Base-by-base conservation (phyloP, 2,797 vertebrate genomes). In the Mastacembelus armatus region DNA sequence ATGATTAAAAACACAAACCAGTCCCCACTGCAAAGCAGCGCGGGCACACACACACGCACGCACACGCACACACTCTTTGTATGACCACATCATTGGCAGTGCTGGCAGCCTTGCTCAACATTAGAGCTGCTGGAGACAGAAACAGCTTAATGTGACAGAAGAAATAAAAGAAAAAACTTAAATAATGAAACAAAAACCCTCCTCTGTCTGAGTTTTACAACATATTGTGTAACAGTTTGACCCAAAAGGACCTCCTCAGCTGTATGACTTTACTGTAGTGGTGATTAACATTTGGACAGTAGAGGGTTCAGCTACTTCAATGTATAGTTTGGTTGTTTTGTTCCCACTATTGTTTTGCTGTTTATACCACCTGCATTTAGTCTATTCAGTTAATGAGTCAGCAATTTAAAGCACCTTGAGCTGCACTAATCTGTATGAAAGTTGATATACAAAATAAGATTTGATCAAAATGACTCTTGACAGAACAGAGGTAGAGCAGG, bases 71-170 rank as follows among this genome's bases (percentile, higher is more conserved):
- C 61, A 51, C 44, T 29, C 29, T 26, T 52, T 48, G 43, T 72
- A 69, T 68, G 71, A 79, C 74, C 80, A 74, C 74, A 77, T 64
- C 11, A 19, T 48, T 85, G 81, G 77, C 74, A 73, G 39, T n/a
- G 38, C 63, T 77, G 52, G 42, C 44, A 44, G 69, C 36, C 64
- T 88, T 80, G 66, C 71, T 80, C 76, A 85, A 85, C 72, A 80
- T 73, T 64, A 72, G 69, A 84, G 54, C 71, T 71, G 79, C 66
- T 75, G 67, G 72, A 75, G 60, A 71, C 69, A 74, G 42, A 82
- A 81, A 76, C 69, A 67, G 57, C 51, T 73, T 74, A 38, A 81
- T 59, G 44, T 80, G 71, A 83, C 66, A 78, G 54, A 67, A 48
- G 76, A 83, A 45, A 47, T 8, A 55, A 59, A 64, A 29, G 16